Evolutionary conservation across 2,113 vertebrate species (phyloP).

Genomic region (Abramis brama): DNA sequence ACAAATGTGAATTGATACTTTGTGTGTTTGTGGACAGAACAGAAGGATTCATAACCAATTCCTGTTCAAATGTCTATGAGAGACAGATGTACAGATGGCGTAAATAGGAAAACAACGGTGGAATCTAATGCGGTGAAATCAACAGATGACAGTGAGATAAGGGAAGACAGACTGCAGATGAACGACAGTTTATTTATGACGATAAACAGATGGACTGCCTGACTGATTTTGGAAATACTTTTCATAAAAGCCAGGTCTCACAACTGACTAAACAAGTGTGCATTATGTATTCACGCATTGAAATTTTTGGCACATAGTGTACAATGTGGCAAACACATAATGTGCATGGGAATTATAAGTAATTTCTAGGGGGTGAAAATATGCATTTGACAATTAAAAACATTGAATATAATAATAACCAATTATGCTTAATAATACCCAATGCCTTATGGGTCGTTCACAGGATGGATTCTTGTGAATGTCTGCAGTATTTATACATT

Average conservation of each 20-base stretch:
- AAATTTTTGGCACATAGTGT: not conserved
- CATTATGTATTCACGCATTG: slow-evolving; percentile 3
- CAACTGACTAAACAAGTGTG: not conserved
- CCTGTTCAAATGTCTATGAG: slow-evolving; percentile 11
- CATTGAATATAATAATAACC: not conserved
- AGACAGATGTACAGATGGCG: slow-evolving; percentile 42
- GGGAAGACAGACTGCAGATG: slow-evolving; percentile 24
- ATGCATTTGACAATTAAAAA: slow-evolving; percentile 20
- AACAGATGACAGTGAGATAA: slow-evolving; percentile 41
- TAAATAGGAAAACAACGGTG: slow-evolving; percentile 15
- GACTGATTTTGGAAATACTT: slow-evolving; percentile 36
- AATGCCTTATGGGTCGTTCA: not conserved
- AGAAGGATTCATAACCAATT: slow-evolving; percentile 32
- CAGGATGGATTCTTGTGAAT: not conserved
- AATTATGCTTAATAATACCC: not conserved
- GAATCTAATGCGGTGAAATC: slow-evolving; percentile 32
- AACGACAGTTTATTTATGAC: slow-evolving; percentile 24
- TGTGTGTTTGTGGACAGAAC: slow-evolving; percentile 10
- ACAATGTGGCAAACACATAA: not conserved
- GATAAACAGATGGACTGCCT: slow-evolving; percentile 36
- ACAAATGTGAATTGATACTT: slow-evolving; percentile 16
- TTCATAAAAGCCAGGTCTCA: slow-evolving; percentile 1
- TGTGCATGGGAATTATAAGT: slow-evolving; percentile 5
- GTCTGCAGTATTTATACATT: not conserved
- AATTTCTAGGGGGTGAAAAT: not conserved